Conservation (phyloP, 1,140 invertebrate species). For the Atta colombica region DNA sequence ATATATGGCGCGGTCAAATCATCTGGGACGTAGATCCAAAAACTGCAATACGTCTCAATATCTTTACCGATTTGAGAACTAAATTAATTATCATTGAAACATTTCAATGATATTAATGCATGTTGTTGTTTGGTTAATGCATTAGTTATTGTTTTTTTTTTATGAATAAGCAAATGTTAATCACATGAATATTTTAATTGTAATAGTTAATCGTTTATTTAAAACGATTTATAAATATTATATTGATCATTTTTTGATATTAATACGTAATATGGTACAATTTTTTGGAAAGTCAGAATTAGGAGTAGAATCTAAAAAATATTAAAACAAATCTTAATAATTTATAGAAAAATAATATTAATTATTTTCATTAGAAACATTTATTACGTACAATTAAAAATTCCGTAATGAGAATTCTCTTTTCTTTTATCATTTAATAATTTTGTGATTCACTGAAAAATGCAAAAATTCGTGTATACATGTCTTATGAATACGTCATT, state of each 20-base stretch:
- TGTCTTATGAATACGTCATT: conserved; percentile 36
- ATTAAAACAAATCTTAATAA: background rate
- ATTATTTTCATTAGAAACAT: conserved; percentile 3
- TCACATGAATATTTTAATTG: conserved; percentile 10
- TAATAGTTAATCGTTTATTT: background rate
- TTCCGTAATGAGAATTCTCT: background rate
- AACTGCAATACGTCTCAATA: conserved; percentile 76
- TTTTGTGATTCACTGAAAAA: conserved; percentile 15
- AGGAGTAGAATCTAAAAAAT: background rate
- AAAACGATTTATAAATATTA: background rate
- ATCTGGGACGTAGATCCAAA: conserved; percentile 83
- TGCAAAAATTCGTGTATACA: background rate
- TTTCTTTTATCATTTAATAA: background rate
- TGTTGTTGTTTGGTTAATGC: background rate
- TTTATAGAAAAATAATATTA: background rate
- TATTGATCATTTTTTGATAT: too few relatives aligned
- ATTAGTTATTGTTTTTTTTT: background rate
- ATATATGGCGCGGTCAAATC: conserved; percentile 81
- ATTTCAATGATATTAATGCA: background rate
- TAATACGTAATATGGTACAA: background rate
- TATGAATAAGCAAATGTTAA: background rate
- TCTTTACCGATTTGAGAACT: background rate
- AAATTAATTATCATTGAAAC: background rate
- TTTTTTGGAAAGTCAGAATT: background rate
- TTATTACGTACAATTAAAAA: background rate